Conservation (phyloP, 1,140 invertebrate genomes). For the Holotrichia oblita region DNA sequence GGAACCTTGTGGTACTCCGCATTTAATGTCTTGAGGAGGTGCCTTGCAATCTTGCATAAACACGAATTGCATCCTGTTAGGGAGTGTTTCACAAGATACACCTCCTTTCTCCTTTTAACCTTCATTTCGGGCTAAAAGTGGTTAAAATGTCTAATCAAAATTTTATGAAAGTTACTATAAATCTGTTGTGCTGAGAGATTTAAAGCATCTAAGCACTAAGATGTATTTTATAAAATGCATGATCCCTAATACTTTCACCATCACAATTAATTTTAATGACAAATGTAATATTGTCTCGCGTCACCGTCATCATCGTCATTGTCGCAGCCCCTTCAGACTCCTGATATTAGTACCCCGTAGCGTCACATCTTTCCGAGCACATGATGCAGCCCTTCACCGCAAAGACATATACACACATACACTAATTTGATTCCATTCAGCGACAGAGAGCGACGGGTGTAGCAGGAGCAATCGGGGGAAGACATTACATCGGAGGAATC, state of each 20-base stretch:
- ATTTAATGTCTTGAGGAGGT: too few relatives aligned
- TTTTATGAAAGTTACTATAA: too few relatives aligned
- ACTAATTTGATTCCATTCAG: constrained; percentile 35
- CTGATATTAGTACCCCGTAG: not conserved
- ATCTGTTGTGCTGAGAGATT: too few relatives aligned
- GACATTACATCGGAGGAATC: constrained; percentile 16
- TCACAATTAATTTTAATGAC: constrained; percentile 34
- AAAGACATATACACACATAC: not conserved
- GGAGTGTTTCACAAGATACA: too few relatives aligned
- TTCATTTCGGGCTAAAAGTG: too few relatives aligned
- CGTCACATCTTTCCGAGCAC: not conserved
- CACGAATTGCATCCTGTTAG: too few relatives aligned
- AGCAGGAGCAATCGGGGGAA: constrained; percentile 5
- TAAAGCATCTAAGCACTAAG: too few relatives aligned
- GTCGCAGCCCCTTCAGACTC: not conserved
- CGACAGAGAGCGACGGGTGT: not conserved
- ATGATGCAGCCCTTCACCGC: not conserved
- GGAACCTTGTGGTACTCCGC: too few relatives aligned
- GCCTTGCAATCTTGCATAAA: too few relatives aligned
- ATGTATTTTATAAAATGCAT: too few relatives aligned
- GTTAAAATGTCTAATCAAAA: too few relatives aligned
- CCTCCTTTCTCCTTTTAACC: too few relatives aligned
- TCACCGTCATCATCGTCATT: not conserved
- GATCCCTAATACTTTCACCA: not conserved
- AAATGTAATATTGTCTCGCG: not conserved